Conservation (phyloP, 2,113 vertebrate genomes). For the Salvelinus sp. region DNA sequence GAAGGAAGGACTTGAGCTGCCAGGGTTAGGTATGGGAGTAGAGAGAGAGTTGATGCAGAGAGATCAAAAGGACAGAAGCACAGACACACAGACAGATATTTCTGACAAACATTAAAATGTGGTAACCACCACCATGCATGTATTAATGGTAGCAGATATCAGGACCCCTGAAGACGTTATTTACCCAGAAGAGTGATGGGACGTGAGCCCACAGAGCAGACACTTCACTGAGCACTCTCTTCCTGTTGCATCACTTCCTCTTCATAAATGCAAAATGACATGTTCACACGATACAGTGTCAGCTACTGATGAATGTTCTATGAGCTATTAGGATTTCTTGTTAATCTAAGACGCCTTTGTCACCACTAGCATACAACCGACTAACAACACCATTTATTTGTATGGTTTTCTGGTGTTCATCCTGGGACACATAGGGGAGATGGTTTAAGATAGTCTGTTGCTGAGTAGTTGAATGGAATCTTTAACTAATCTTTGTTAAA, state of each 20-base stretch:
- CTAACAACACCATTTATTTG: neutral
- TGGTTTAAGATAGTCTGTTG: too few species aligned
- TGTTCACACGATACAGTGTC: constrained; percentile 52
- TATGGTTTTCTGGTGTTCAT: neutral
- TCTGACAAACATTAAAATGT: constrained; percentile 42
- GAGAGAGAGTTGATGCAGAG: too few species aligned
- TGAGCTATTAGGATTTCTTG: constrained; percentile 11
- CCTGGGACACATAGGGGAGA: constrained; percentile 1
- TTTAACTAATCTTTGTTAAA: neutral
- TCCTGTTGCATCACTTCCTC: constrained; percentile 60
- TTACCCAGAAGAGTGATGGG: constrained; percentile 53
- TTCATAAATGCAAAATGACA: constrained; percentile 74
- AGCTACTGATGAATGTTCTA: constrained; percentile 28
- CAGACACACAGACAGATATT: neutral
- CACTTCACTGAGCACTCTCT: constrained; percentile 19
- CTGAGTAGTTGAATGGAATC: neutral
- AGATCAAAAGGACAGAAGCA: too few species aligned
- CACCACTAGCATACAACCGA: neutral
- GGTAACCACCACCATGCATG: constrained; percentile 60
- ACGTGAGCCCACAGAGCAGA: constrained; percentile 57
- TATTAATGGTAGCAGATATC: constrained; percentile 37
- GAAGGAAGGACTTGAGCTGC: too few species aligned
- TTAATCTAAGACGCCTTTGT: neutral
- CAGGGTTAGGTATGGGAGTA: too few species aligned
- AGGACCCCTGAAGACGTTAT: constrained; percentile 60